Conservation (phyloP, 2,888 invertebrate genomes). For the Thumatha senex region DNA sequence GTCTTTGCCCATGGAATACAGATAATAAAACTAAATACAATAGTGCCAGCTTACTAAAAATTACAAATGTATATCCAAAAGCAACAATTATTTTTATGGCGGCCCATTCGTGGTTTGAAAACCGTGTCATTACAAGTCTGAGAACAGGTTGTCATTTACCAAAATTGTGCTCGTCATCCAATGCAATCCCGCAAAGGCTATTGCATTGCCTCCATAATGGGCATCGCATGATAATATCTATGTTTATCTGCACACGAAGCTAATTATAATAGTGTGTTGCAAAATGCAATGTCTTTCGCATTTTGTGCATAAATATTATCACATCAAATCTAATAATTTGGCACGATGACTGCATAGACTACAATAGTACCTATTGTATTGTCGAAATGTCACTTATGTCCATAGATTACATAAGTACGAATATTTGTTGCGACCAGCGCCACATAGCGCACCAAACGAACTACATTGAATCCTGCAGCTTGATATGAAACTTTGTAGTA, state of each 20-base stretch:
- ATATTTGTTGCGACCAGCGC: no score
- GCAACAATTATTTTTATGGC: slow-evolving; percentile 1
- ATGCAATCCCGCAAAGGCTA: slow-evolving; percentile 16
- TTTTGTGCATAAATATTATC: neutral
- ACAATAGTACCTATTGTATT: no score
- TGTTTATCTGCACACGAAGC: neutral
- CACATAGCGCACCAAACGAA: no score
- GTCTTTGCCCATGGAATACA: no score
- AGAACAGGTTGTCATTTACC: slow-evolving; percentile 26
- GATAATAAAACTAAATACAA: no score
- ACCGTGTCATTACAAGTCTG: slow-evolving; percentile 14
- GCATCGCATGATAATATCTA: slow-evolving; percentile 9
- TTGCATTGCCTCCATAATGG: slow-evolving; percentile 4
- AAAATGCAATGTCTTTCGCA: neutral
- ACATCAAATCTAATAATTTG: no score
- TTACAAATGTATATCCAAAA: neutral
- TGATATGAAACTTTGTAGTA: no score
- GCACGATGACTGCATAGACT: no score
- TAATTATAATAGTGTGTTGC: neutral
- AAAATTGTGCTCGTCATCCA: slow-evolving; percentile 28
- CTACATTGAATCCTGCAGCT: no score
- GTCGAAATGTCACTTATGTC: neutral
- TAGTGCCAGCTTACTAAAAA: no score
- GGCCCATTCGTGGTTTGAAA: neutral
- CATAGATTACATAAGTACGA: no score